Conservation (phyloP, 2,113 vertebrate species). For the Etheostoma cragini region DNA sequence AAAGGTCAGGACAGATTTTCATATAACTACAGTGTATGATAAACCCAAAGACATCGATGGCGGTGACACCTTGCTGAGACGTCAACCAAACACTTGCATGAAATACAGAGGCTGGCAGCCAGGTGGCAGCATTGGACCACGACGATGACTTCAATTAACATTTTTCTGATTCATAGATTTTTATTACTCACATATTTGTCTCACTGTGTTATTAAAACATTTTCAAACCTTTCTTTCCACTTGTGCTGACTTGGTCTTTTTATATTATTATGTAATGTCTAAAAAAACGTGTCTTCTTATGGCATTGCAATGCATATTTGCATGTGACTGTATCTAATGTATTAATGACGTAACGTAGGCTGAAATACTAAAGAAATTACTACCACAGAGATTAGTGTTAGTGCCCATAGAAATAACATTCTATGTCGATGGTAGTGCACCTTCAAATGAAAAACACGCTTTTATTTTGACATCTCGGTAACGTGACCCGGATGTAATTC, state of each 20-base stretch:
- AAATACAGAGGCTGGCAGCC: conserved; percentile 87
- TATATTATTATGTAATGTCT: neutral
- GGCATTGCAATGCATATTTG: neutral
- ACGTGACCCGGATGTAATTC: conserved; percentile 64
- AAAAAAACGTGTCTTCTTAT: neutral
- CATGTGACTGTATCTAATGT: neutral
- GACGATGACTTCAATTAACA: conserved; percentile 51
- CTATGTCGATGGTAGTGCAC: too few species aligned
- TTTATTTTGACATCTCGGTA: conserved; percentile 61
- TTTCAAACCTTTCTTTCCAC: neutral
- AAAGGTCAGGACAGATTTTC: conserved; percentile 80
- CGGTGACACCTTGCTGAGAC: conserved; percentile 87
- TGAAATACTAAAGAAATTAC: neutral
- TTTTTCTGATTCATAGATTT: neutral
- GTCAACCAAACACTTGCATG: conserved; percentile 90
- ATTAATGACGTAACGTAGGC: neutral
- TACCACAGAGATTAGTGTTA: accelerated
- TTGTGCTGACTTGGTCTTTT: conserved; percentile 12
- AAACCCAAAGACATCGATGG: conserved; percentile 88
- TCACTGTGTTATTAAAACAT: conserved; percentile 36
- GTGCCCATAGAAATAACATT: too few species aligned
- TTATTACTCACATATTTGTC: neutral
- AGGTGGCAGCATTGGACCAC: conserved; percentile 66
- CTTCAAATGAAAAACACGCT: neutral
- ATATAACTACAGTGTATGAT: conserved; percentile 93